Evolutionary conservation across 2,888 invertebrate species (phyloP).

Genomic region (Conistra vaccinii): DNA sequence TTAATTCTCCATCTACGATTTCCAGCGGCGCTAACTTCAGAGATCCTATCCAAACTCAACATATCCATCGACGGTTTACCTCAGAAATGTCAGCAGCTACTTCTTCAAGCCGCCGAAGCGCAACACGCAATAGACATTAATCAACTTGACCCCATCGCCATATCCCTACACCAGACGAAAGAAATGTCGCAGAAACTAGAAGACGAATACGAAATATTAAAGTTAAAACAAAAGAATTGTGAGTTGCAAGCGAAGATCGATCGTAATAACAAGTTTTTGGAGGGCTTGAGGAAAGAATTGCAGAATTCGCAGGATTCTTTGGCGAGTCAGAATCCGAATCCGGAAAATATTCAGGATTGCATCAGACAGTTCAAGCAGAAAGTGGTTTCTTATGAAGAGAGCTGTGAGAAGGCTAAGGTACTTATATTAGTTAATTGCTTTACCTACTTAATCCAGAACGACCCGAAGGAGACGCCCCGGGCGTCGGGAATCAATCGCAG

Average conservation of each 20-base stretch:
- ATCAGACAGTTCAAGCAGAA: conserved; percentile 84
- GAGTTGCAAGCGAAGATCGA: conserved; percentile 82
- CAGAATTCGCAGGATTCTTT: conserved; percentile 76
- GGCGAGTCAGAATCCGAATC: conserved; percentile 75
- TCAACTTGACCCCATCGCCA: conserved; percentile 77
- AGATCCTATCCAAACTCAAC: conserved; percentile 79
- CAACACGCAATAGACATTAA: conserved; percentile 72
- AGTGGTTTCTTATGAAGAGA: conserved; percentile 83
- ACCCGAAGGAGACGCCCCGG: too few relatives aligned
- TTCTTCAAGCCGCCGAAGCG: conserved; percentile 72
- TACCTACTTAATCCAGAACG: too few relatives aligned
- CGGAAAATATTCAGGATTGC: conserved; percentile 81
- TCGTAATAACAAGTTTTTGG: conserved; percentile 80
- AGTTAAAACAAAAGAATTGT: conserved; percentile 81
- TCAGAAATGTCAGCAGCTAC: conserved; percentile 79
- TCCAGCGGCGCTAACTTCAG: conserved; percentile 78
- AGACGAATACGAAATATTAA: conserved; percentile 83
- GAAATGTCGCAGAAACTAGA: conserved; percentile 75
- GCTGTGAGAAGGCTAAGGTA: conserved; percentile 82
- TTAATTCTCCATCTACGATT: conserved; percentile 10
- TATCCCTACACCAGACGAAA: conserved; percentile 77
- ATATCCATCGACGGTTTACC: conserved; percentile 80
- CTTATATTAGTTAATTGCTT: too few relatives aligned
- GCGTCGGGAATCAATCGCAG: too few relatives aligned
- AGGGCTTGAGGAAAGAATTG: conserved; percentile 78